Conservation (phyloP, 2,888 invertebrate genomes). For the Platynereis dumerilii region DNA sequence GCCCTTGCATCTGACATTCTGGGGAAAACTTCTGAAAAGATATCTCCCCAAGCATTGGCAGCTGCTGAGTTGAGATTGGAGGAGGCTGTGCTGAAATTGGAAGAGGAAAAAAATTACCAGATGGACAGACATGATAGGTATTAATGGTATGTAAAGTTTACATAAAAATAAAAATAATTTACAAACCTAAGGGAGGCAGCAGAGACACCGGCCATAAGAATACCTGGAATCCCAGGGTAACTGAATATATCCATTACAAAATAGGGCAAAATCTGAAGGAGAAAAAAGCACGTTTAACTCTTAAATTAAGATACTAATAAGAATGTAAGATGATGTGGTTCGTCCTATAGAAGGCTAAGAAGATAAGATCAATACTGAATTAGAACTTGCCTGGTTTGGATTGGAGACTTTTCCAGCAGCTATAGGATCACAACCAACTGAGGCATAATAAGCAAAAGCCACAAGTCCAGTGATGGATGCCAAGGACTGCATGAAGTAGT, state of each 20-base stretch:
- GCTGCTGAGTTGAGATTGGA: slow-evolving; percentile 5
- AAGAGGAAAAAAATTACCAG: too few species aligned
- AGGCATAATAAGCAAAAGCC: slow-evolving; percentile 1
- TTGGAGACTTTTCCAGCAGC: not conserved
- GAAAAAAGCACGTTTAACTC: not conserved
- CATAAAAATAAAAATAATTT: too few species aligned
- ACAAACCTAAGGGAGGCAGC: slow-evolving; percentile 2
- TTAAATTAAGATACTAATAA: too few species aligned
- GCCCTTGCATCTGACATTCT: not conserved
- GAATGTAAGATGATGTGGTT: too few species aligned
- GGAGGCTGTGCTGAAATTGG: slow-evolving; percentile 1
- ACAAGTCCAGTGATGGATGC: not conserved
- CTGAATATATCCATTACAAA: not conserved
- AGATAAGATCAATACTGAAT: too few species aligned
- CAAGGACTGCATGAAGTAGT: not conserved
- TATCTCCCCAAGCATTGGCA: slow-evolving; percentile 3
- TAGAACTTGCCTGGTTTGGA: slow-evolving; percentile 1
- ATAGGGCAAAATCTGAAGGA: slow-evolving; percentile 1
- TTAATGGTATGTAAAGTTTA: too few species aligned
- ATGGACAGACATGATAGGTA: too few species aligned
- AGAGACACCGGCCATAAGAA: not conserved
- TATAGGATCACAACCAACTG: slow-evolving; percentile 3
- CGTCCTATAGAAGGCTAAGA: too few species aligned
- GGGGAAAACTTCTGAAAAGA: not conserved
- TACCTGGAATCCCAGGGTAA: not conserved